phyloP scores from a whole-genome alignment of 2,888 invertebrate species.

The Patella ulyssiponensis region DNA sequence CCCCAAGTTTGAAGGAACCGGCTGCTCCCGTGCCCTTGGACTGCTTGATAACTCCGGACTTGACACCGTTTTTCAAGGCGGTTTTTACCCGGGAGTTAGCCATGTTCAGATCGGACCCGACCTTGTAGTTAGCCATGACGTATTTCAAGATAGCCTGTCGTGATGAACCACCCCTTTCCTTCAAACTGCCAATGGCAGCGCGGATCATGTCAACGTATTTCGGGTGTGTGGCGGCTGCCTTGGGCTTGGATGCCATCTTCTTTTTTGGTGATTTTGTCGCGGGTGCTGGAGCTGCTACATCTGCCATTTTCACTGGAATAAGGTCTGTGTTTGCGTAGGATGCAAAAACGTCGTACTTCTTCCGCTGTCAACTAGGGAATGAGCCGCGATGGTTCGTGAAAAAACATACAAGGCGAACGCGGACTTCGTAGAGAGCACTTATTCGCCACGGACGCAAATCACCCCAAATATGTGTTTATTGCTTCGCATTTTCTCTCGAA shows the following conservation, averaged over 20 bases:
- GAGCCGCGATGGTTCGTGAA: background rate
- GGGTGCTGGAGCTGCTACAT: background rate
- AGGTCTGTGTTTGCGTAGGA: too few species aligned
- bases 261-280: background rate
- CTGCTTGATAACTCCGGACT: conserved; percentile 69
- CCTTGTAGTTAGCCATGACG: conserved; percentile 66
- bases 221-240: too few species aligned
- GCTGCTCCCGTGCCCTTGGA: conserved; percentile 60
- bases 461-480: too few species aligned
- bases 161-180: conserved; percentile 73
- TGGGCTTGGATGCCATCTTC: too few species aligned
- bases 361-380: conserved; percentile 1
- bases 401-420: too few species aligned
- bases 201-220: too few species aligned
- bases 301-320: too few species aligned
- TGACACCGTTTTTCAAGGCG: conserved; percentile 70
- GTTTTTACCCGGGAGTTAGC: conserved; percentile 71
- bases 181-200: conserved; percentile 69
- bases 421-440: too few species aligned
- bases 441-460: too few species aligned
- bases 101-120: conserved; percentile 69
- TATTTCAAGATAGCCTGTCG: conserved; percentile 66
- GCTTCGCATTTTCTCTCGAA: too few species aligned
- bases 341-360: too few species aligned
- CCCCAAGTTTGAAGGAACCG: too few species aligned